Evolutionary conservation across 2,888 invertebrate genomes (phyloP).

Genomic region (Thelaira solivaga): DNA sequence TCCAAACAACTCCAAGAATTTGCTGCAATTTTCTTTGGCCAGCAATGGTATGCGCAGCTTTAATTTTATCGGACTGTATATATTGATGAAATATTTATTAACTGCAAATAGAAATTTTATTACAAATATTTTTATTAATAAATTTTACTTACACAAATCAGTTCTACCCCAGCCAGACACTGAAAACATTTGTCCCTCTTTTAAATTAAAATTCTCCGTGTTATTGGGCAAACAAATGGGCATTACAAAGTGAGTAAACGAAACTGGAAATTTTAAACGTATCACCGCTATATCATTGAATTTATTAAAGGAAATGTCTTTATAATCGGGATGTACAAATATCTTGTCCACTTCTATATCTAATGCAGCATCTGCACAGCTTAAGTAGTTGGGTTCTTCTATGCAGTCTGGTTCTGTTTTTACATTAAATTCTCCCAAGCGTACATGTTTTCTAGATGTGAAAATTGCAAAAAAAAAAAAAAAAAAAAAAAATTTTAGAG

Average conservation of each 20-base stretch:
- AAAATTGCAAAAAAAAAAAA: slow-evolving; percentile 1
- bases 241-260: slow-evolving; percentile 79
- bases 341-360: slow-evolving; percentile 81
- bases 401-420: slow-evolving; percentile 81
- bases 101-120: slow-evolving; percentile 66
- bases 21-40: slow-evolving; percentile 78
- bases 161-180: slow-evolving; percentile 83
- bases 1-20: slow-evolving; percentile 78
- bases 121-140: neutral
- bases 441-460: slow-evolving; percentile 76
- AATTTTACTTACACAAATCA: slow-evolving; percentile 77
- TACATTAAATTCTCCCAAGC: slow-evolving; percentile 83
- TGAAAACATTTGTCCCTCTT: slow-evolving; percentile 78
- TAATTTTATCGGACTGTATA: slow-evolving; percentile 80
- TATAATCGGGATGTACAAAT: slow-evolving; percentile 82
- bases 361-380: slow-evolving; percentile 82
- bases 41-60: slow-evolving; percentile 81
- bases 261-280: slow-evolving; percentile 70
- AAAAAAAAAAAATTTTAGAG: slow-evolving; percentile 29
- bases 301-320: slow-evolving; percentile 78
- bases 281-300: slow-evolving; percentile 80
- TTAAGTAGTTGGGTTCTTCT: slow-evolving; percentile 73
- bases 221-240: slow-evolving; percentile 79
- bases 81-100: slow-evolving; percentile 73
- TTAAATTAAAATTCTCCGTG: slow-evolving; percentile 72